phyloP scores from a whole-genome alignment of 2,797 vertebrate species.

The Sylvilagus floridanus region DNA sequence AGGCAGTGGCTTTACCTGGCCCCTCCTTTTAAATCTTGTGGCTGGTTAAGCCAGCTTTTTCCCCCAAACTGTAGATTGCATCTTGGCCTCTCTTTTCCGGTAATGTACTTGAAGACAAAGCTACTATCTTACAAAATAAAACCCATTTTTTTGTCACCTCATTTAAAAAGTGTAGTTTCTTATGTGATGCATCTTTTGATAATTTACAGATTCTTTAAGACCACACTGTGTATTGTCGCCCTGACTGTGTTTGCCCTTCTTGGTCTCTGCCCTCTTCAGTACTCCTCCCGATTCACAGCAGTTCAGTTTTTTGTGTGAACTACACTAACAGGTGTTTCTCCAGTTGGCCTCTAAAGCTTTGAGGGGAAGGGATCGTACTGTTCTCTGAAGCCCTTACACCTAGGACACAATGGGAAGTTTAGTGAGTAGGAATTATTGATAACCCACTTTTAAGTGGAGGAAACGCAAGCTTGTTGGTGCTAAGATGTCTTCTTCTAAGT shows the following conservation, averaged over 20 bases:
- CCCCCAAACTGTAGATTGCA: not conserved
- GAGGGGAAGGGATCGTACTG: not conserved
- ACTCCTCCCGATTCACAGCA: not conserved
- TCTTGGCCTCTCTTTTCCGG: not conserved
- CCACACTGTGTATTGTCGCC: not conserved
- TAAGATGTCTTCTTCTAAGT: conserved; percentile 31
- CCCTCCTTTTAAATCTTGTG: not conserved
- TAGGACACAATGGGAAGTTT: not conserved
- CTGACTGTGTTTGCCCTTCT: not conserved
- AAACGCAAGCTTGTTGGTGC: conserved; percentile 4
- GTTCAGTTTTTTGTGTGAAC: not conserved
- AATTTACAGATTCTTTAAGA: not conserved
- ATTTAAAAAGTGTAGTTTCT: not conserved
- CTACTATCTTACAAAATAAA: conserved; percentile 2
- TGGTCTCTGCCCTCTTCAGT: not conserved
- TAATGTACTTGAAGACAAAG: not conserved
- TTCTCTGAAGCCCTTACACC: not conserved
- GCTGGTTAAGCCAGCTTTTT: not conserved
- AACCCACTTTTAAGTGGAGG: conserved; percentile 46
- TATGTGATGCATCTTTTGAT: not conserved
- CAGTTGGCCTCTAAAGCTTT: not conserved
- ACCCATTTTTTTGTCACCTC: not conserved
- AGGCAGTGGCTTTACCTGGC: no score
- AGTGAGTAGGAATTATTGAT: conserved; percentile 11
- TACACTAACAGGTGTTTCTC: not conserved